phyloP scores from a whole-genome alignment of 2,113 vertebrate species.

The Triplophysa dalaica region DNA sequence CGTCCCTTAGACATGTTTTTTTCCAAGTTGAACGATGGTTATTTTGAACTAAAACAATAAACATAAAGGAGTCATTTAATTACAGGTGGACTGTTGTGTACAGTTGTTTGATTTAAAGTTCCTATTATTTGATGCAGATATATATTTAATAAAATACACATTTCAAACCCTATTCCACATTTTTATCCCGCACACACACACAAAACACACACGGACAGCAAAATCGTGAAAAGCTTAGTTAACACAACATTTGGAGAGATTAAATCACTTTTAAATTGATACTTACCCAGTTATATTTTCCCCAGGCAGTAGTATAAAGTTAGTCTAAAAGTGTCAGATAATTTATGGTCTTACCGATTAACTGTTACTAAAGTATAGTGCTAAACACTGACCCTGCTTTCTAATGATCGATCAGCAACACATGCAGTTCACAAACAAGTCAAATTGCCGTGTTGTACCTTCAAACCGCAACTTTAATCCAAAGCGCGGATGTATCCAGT shows the following conservation, averaged over 20 bases:
- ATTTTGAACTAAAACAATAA: too few species aligned
- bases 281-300: neutral
- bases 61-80: too few species aligned
- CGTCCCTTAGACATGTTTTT: neutral
- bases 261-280: neutral
- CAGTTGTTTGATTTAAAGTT: neutral
- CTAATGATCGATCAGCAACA: neutral
- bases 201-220: constrained; percentile 3
- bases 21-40: neutral
- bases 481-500: constrained; percentile 59
- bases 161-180: too few species aligned
- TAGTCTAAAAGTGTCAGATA: constrained; percentile 7
- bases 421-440: neutral
- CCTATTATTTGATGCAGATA: too few species aligned
- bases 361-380: neutral
- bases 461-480: constrained; percentile 76
- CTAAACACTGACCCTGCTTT: neutral
- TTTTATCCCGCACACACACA: neutral
- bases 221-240: neutral
- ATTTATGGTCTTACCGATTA: neutral
- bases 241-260: neutral
- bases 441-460: constrained; percentile 65
- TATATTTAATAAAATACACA: too few species aligned
- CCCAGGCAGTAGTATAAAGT: neutral
- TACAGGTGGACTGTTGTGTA: too few species aligned